Evolutionary conservation across 1,140 invertebrate genomes (phyloP).

Genomic region (Calliopsis andreniformis): DNA sequence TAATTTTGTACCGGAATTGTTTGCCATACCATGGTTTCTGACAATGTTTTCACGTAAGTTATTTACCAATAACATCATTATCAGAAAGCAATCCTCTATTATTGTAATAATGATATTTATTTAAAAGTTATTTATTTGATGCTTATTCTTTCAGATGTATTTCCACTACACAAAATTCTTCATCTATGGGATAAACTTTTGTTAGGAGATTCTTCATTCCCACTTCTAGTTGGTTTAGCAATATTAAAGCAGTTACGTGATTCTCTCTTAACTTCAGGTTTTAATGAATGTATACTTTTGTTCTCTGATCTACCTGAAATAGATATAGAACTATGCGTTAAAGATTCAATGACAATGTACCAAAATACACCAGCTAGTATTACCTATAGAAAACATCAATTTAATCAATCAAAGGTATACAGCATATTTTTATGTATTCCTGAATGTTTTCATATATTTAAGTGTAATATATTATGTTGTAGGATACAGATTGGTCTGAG

Average conservation of each 20-base stretch:
- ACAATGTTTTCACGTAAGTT: slow-evolving; percentile 99
- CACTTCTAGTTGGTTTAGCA: slow-evolving; percentile 96
- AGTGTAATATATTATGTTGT: slow-evolving; percentile 49
- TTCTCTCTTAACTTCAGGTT: slow-evolving; percentile 92
- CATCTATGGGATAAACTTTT: slow-evolving; percentile 99
- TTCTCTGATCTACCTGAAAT: slow-evolving; percentile 99
- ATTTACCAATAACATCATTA: slow-evolving; percentile 16
- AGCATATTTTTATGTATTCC: slow-evolving; percentile 38
- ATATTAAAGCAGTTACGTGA: slow-evolving; percentile 94
- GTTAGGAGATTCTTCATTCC: slow-evolving; percentile 96
- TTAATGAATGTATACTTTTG: slow-evolving; percentile 98
- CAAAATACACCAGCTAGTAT: slow-evolving; percentile 93
- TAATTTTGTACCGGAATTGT: slow-evolving; percentile 98
- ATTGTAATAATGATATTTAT: slow-evolving; percentile 2
- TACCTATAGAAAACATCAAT: slow-evolving; percentile 91
- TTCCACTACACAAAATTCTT: slow-evolving; percentile 98
- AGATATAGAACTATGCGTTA: slow-evolving; percentile 96
- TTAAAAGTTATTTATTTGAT: slow-evolving; percentile 6
- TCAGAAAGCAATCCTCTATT: slow-evolving; percentile 14
- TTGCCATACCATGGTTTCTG: slow-evolving; percentile 99
- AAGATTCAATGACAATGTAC: slow-evolving; percentile 93
- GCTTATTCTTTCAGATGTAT: slow-evolving; percentile 88
- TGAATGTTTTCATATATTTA: slow-evolving; percentile 26
- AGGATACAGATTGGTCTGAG: slow-evolving; percentile 86
- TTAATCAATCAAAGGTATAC: slow-evolving; percentile 73